phyloP scores from a whole-genome alignment of 2,888 invertebrate genomes.

The Leucoptera coffeella region DNA sequence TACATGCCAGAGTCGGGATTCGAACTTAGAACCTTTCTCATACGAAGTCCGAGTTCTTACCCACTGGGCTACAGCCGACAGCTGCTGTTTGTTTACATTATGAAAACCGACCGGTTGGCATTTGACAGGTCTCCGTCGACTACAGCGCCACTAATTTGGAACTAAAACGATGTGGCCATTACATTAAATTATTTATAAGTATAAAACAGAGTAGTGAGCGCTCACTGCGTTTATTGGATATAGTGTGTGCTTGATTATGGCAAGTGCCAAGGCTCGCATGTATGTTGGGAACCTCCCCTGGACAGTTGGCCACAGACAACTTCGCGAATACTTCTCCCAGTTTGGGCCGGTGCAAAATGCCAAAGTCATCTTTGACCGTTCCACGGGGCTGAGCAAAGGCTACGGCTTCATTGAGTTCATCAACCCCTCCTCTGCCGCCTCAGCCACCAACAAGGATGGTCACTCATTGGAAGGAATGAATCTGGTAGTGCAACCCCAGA shows the following conservation, averaged over 20 bases:
- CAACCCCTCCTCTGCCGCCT: conserved; percentile 54
- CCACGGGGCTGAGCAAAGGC: conserved; percentile 70
- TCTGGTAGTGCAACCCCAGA: conserved; percentile 56
- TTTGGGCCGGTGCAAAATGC: conserved; percentile 65
- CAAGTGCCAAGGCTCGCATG: conserved; percentile 57
- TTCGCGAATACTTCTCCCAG: conserved; percentile 68
- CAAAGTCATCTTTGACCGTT: conserved; percentile 68
- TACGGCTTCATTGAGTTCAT: conserved; percentile 69
- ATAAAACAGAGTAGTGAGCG: conserved; percentile 79
- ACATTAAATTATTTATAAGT: too few species aligned
- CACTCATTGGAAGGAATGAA: conserved; percentile 67
- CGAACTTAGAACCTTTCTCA: too few species aligned
- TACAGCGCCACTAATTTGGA: too few species aligned
- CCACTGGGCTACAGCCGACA: too few species aligned
- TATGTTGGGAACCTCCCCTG: conserved; percentile 76
- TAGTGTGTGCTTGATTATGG: conserved; percentile 56
- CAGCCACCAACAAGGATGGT: conserved; percentile 51
- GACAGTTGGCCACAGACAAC: conserved; percentile 70
- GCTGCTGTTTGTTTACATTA: too few species aligned
- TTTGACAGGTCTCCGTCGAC: too few species aligned
- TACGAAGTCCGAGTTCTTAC: too few species aligned
- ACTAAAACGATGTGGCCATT: too few species aligned
- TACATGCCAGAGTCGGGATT: too few species aligned
- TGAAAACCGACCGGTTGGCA: too few species aligned
- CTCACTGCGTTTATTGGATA: conserved; percentile 80